Base-by-base conservation (phyloP, 1,140 invertebrate genomes). In the Phymorhynchus buccinoides region DNA sequence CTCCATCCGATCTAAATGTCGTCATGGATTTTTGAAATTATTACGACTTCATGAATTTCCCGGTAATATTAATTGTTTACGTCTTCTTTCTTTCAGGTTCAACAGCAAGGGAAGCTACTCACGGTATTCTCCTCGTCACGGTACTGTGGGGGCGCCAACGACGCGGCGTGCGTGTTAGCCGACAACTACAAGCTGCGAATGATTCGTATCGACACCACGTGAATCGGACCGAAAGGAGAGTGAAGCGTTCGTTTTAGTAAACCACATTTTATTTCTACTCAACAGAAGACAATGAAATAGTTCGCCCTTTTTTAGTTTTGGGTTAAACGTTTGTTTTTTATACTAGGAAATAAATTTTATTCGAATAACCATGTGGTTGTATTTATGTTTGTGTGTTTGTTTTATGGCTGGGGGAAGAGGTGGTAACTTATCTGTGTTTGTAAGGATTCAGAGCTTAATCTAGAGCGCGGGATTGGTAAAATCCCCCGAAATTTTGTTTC, bases 71-170 rank as follows among this genome's bases (percentile, higher is more conserved):
- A 42, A 39, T 52, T 84, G 52, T 32, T 66, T 79, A n/a, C n/a
- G n/a, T 37, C 85, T 71, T 86, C 88, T 80, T 86, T 73, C 82
- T 82, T 71, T 73, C 87, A 95, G 94, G 92, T 95, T 37, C 95
- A 95, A 88, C 94, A 95, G 86, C 94, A 95, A 87, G 95, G 95
- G 0, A 95, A 94, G 90, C 90, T 96, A 32, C 89, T 96, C n/a
- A 96, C 95, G 6, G 95, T 96, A 0, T 96, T 96, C 89, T 96
- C 95, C 2, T 96, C 95, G 0, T 96, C 95, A 1, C 94, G 94
- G 87, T 96, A 96, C 90, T 95, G 95, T 90, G 95, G 95, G 39
- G 95, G 95, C 9, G 93, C 93, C 7, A 96, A 96, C 89, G 95
- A 96, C 90, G 95, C 95, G 35, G 95, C 95, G 30, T 96, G 95